Evolutionary conservation across 1,140 invertebrate genomes (phyloP).

Genomic region (Diploscapter pachys): DNA sequence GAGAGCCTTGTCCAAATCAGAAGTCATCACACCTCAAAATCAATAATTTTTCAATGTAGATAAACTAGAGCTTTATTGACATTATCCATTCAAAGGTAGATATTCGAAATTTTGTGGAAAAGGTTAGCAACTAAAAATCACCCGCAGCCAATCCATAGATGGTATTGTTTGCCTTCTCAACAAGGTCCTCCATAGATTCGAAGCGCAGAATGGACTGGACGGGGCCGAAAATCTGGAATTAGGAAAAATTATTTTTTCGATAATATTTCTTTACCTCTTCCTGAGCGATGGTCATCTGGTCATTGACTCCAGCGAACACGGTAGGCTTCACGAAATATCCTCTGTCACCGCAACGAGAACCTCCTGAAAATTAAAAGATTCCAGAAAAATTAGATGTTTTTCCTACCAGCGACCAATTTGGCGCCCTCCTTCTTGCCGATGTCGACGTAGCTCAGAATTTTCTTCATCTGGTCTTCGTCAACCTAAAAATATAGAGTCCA

Average conservation of each 20-base stretch:
- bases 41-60: too few relatives aligned
- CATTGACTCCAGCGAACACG: slow-evolving; percentile 86
- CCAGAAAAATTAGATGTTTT: slow-evolving; percentile 18
- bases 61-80: too few relatives aligned
- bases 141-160: slow-evolving; percentile 83
- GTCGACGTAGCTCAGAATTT: slow-evolving; percentile 75
- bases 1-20: slow-evolving; percentile 79
- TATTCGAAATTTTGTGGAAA: too few relatives aligned
- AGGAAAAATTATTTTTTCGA: not conserved
- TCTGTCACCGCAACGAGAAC: slow-evolving; percentile 63
- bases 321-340: slow-evolving; percentile 93
- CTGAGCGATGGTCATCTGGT: slow-evolving; percentile 85
- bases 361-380: not conserved
- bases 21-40: slow-evolving; percentile 69
- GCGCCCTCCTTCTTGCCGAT: slow-evolving; percentile 81
- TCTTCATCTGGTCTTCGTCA: slow-evolving; percentile 77
- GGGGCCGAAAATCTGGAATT: slow-evolving; percentile 81
- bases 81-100: too few relatives aligned
- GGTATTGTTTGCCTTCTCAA: slow-evolving; percentile 81
- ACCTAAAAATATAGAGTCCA: slow-evolving; percentile 69
- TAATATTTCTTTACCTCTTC: slow-evolving; percentile 67
- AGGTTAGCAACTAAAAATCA: too few relatives aligned
- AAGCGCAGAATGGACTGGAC: slow-evolving; percentile 87
- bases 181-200: slow-evolving; percentile 79
- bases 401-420: slow-evolving; percentile 71